Evolutionary conservation across 2,797 vertebrate species (phyloP).

Genomic region (Leptoclinus maculatus): DNA sequence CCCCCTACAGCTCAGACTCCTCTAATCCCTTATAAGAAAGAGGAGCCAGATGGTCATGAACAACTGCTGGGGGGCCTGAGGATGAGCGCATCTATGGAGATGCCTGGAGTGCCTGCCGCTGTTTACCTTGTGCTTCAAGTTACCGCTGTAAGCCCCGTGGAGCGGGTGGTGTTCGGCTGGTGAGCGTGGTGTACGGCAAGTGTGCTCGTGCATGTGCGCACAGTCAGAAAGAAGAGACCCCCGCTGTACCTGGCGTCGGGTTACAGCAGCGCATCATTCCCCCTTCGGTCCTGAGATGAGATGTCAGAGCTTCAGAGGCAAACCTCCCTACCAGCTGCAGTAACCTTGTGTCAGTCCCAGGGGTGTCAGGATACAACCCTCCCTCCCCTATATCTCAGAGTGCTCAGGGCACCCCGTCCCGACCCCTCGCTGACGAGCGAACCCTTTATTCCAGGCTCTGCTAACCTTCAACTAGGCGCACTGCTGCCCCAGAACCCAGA

Average conservation of each 20-base stretch:
- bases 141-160: conserved; percentile 70
- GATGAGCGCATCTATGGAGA: conserved; percentile 73
- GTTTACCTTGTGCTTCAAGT: conserved; percentile 82
- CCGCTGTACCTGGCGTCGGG: conserved; percentile 60
- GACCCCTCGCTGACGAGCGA: conserved; percentile 6
- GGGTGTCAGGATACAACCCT: conserved; percentile 69
- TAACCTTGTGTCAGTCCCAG: conserved; percentile 73
- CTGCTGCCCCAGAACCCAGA: conserved; percentile 13
- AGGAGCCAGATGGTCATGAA: conserved; percentile 88
- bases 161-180: conserved; percentile 33
- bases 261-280: conserved; percentile 45
- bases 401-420: neutral
- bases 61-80: conserved; percentile 79
- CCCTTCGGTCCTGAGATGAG: conserved; percentile 52
- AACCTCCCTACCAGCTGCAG: conserved; percentile 52
- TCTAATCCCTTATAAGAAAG: conserved; percentile 89
- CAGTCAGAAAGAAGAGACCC: conserved; percentile 42
- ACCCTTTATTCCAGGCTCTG: conserved; percentile 36
- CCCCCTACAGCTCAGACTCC: conserved; percentile 84
- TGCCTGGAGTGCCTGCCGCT: conserved; percentile 76
- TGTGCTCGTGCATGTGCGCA: conserved; percentile 22
- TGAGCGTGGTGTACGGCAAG: conserved; percentile 3
- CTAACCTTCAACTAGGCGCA: conserved; percentile 33
- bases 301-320: conserved; percentile 66
- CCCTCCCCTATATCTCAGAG: neutral